phyloP scores from a whole-genome alignment of 2,888 invertebrate genomes.

The Agonopterix arenella region DNA sequence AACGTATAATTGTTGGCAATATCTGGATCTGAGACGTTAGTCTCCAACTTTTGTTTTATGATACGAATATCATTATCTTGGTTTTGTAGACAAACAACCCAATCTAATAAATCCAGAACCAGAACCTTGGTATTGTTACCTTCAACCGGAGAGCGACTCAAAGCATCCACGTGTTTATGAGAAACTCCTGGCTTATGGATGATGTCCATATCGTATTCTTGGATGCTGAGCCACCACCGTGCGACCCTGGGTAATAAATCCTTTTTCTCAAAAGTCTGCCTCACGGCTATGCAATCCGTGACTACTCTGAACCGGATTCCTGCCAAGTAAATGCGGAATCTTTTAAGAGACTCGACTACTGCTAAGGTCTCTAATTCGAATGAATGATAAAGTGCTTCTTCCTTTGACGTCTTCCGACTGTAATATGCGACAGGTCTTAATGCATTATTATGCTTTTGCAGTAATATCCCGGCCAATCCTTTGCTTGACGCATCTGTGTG shows the following conservation, averaged over 20 bases:
- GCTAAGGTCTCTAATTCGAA: not conserved
- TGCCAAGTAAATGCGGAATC: not conserved
- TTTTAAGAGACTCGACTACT: not conserved
- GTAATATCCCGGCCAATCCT: conserved; percentile 26
- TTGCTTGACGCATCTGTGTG: no score
- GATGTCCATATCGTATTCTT: not conserved
- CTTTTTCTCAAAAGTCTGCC: not conserved
- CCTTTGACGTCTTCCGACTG: not conserved
- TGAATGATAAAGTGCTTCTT: not conserved
- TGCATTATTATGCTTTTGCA: conserved; percentile 15
- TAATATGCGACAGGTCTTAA: conserved; percentile 14
- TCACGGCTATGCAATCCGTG: not conserved
- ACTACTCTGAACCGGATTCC: not conserved
- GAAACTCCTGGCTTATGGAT: not conserved
- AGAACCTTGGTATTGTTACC: conserved; percentile 12
- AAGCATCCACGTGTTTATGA: not conserved
- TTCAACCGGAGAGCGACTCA: conserved; percentile 14
- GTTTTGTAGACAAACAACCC: not conserved
- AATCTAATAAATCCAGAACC: not conserved
- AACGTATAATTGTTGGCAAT: not conserved
- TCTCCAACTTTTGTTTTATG: not conserved
- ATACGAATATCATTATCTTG: not conserved
- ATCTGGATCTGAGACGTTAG: not conserved
- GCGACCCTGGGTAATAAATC: not conserved
- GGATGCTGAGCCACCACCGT: not conserved